phyloP scores from a whole-genome alignment of 53 echinoderm and acorn worm species.

The Stichopus horrens region DNA sequence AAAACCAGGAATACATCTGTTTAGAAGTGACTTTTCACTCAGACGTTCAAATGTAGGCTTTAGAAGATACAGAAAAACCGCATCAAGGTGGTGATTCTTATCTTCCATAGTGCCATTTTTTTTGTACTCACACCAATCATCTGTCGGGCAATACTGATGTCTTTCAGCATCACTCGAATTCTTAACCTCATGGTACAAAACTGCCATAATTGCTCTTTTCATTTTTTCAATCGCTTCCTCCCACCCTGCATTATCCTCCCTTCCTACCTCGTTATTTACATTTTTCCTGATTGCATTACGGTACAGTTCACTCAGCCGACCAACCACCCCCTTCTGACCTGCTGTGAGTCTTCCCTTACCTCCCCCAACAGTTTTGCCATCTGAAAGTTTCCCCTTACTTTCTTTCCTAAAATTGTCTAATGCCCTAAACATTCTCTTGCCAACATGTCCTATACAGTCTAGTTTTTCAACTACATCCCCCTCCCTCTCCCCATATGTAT shows the following conservation, averaged over 20 bases:
- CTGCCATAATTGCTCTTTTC: conserved; percentile 24
- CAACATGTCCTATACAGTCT: conserved; percentile 59
- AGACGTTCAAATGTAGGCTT: conserved; percentile 8
- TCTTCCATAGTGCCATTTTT: conserved; percentile 20
- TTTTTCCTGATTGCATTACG: conserved; percentile 44
- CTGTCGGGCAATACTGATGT: not conserved
- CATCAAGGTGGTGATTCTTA: conserved; percentile 27
- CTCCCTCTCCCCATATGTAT: conserved; percentile 38
- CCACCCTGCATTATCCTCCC: not conserved
- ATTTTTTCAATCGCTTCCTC: conserved; percentile 16
- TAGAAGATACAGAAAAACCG: conserved; percentile 38
- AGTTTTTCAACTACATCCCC: conserved; percentile 37
- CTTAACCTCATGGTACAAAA: conserved; percentile 46
- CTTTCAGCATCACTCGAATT: conserved; percentile 20
- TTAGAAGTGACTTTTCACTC: conserved; percentile 38
- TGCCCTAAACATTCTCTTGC: conserved; percentile 58
- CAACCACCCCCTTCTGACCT: conserved; percentile 27
- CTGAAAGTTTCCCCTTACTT: conserved; percentile 38
- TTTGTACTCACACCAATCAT: conserved; percentile 36
- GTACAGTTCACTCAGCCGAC: conserved; percentile 45
- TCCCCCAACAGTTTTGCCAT: conserved; percentile 42
- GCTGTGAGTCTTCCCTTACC: conserved; percentile 28
- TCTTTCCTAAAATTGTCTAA: conserved; percentile 48
- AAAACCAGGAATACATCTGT: conserved; percentile 44
- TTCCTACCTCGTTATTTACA: conserved; percentile 1